Base-by-base conservation (phyloP, 1,140 invertebrate species). In the Contarinia nasturtii region DNA sequence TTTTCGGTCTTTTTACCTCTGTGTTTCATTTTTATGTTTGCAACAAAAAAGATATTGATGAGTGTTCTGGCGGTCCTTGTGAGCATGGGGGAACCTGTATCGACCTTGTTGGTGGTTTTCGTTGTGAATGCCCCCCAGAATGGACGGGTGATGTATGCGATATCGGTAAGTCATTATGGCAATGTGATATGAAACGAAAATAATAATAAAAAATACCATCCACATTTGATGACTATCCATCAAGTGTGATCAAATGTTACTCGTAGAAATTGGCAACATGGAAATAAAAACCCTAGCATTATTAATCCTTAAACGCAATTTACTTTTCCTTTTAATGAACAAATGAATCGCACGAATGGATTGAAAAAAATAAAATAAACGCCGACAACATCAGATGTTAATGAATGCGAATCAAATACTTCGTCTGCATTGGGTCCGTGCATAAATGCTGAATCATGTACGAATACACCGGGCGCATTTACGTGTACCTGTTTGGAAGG, bases 1-100 rank as follows among this genome's bases (percentile, higher is more conserved):
- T 27, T 27, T 10, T 27, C 10, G 4, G 7, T 46, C 15, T 34
- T 49, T 53, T 53, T 59, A 60, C 56, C 57, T 44, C 65, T n/a
- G n/a, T n/a, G n/a, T n/a, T n/a, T n/a, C n/a, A n/a, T 27, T 27
- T 27, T 27, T 10, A 27, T 27, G 27, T 27, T 3, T 10, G 10
- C 10, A 27, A 27, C 27, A 27, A 27, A 27, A 27, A 3, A 73
- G 79, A 84, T 63, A 77, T 92, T 51, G 82, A 89, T 62, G 86
- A 92, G 60, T 92, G 88, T 57, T 73, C 73, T 19, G 82, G 77
- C 7, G 74, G 77, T 52, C 82, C 89, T 1, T 94, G 90, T 61
- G 73, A 82, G 60, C 89, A 94, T 66, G 82, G 81, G 44, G 90
- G 84, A 34, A 84, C 77, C 45, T 95, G 90, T 64, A 66, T 81